Evolutionary conservation across 2,888 invertebrate species (phyloP).

Genomic region (Hyles lineata): DNA sequence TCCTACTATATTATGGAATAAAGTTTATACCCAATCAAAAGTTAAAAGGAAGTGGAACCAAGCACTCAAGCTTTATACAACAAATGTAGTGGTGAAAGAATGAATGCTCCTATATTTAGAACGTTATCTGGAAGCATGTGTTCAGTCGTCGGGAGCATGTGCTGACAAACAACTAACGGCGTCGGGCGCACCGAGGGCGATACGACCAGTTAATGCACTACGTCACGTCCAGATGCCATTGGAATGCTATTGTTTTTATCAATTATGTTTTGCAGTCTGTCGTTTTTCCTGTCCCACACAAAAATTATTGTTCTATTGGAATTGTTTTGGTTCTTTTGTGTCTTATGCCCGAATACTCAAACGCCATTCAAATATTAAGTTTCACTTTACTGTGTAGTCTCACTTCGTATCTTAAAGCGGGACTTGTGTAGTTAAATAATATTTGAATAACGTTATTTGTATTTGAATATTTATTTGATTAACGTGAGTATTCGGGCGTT

Average conservation of each 20-base stretch:
- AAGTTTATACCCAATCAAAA: slow-evolving; percentile 48
- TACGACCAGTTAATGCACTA: not conserved
- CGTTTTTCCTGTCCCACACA: no score
- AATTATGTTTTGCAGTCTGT: not conserved
- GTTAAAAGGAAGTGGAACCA: slow-evolving; percentile 70
- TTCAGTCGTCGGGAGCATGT: slow-evolving; percentile 62
- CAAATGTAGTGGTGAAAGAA: slow-evolving; percentile 64
- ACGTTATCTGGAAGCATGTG: slow-evolving; percentile 67
- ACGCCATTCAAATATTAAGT: no score
- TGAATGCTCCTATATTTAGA: slow-evolving; percentile 66
- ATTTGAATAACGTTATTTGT: no score
- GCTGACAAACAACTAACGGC: slow-evolving; percentile 55
- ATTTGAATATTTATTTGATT: no score
- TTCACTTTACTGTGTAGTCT: no score
- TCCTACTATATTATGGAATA: no score
- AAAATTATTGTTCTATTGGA: no score
- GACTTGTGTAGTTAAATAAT: no score
- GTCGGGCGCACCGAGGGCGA: slow-evolving; percentile 31
- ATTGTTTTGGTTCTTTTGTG: no score
- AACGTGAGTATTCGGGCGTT: no score
- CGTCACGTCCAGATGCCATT: not conserved
- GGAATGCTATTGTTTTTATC: not conserved
- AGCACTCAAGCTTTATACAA: slow-evolving; percentile 64
- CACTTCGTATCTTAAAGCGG: no score
- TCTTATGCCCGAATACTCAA: no score